phyloP scores from a whole-genome alignment of 53 echinoderm and acorn worm genomes.

The Patiria pectinifera region DNA sequence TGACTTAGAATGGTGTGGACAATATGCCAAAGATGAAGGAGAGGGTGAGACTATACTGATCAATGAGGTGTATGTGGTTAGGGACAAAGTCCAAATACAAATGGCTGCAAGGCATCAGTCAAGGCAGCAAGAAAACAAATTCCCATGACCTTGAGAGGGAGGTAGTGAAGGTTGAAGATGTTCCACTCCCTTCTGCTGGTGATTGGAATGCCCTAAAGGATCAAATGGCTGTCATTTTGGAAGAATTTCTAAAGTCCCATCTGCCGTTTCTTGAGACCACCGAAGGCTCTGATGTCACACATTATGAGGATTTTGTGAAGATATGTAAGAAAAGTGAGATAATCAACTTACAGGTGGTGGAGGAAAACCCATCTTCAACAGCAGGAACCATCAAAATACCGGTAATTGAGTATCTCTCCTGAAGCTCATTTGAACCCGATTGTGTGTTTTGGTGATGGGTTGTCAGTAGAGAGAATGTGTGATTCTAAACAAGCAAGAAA shows the following conservation, averaged over 20 bases:
- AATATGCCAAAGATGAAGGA: too few relatives aligned
- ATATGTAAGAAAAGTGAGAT: not conserved
- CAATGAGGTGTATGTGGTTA: conserved; percentile 6
- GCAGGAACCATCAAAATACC: not conserved
- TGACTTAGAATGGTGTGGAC: too few relatives aligned
- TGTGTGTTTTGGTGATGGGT: conserved; percentile 41
- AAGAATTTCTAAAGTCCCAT: conserved; percentile 1
- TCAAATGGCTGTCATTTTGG: not conserved
- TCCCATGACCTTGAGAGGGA: not conserved
- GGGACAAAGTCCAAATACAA: conserved; percentile 52
- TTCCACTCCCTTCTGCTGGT: not conserved
- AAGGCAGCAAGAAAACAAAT: not conserved
- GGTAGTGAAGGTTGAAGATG: conserved; percentile 1
- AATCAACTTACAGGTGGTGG: not conserved
- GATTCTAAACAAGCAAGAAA: conserved; percentile 43
- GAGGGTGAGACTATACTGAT: not conserved
- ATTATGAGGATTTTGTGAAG: not conserved
- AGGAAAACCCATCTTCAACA: not conserved
- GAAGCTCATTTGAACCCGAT: not conserved
- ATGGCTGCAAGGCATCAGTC: conserved; percentile 38
- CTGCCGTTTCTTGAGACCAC: not conserved
- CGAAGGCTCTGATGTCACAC: not conserved
- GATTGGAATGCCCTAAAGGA: conserved; percentile 5
- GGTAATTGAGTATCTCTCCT: not conserved
- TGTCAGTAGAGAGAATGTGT: conserved; percentile 43